Conservation (phyloP, 2,797 vertebrate genomes). For the Chromobotia macracanthus region DNA sequence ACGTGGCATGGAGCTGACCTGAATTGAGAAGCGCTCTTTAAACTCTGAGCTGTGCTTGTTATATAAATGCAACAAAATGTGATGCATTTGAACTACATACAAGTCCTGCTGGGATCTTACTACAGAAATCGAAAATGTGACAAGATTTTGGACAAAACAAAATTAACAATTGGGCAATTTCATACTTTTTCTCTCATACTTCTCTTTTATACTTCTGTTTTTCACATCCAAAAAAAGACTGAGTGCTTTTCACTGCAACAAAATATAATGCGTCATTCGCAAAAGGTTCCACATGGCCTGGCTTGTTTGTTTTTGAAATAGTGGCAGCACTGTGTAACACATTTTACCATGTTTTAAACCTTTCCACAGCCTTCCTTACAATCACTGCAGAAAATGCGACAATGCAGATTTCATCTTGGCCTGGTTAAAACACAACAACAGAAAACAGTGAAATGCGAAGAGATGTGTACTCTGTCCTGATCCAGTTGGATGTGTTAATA, state of each 20-base stretch:
- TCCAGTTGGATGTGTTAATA: conserved; percentile 62
- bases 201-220: background rate
- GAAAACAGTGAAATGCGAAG: background rate
- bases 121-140: background rate
- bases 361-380: background rate
- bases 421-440: background rate
- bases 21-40: background rate
- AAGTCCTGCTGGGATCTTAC: background rate
- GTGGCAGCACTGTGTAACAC: background rate
- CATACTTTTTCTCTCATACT: background rate
- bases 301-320: background rate
- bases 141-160: no score
- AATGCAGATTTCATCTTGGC: background rate
- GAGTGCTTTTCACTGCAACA: background rate
- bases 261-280: background rate
- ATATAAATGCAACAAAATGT: background rate
- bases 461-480: conserved; percentile 61
- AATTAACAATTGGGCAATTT: background rate
- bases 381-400: background rate
- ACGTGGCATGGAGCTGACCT: conserved; percentile 52
- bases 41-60: background rate
- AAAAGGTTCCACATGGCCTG: background rate
- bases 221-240: background rate
- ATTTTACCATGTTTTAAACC: background rate
- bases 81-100: background rate